A percentile compares a stretch with the other conserved stretches of the same genome.
These are phyloP conservation scores for Felis catus DNA, from an alignment of 2,113 vertebrate species.

Conservation along the genomic window DNA sequence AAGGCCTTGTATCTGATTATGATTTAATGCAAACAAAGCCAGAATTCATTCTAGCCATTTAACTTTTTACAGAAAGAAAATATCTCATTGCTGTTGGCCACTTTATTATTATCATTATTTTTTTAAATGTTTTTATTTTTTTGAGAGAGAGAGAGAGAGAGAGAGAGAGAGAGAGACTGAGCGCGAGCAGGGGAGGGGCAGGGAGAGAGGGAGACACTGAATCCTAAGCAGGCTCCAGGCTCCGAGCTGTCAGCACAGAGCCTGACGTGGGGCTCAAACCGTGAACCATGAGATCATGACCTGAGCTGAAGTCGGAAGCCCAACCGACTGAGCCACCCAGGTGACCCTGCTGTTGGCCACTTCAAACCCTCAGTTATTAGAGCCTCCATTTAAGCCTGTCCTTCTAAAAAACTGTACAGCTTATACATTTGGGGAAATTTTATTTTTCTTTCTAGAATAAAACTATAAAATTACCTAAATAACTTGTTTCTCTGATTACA, in stretches of 20 bases:
- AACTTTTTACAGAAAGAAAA: background rate
- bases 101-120: background rate
- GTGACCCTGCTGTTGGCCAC: background rate
- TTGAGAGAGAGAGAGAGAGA: no score
- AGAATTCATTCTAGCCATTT: background rate
- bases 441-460: conserved; percentile 22
- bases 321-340: no score
- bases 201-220: no score
- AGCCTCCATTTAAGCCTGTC: background rate
- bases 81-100: background rate
- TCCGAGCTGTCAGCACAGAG: no score
- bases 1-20: background rate
- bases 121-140: no score
- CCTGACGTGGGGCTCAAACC: no score
- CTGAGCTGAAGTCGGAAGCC: no score
- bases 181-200: no score
- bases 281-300: no score
- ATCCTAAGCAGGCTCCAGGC: no score
- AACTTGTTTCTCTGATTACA: background rate
- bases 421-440: background rate
- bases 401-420: background rate
- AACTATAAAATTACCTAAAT: conserved; percentile 20
- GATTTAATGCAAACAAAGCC: background rate
- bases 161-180: no score
- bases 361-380: background rate